Evolutionary conservation across 2,888 invertebrate genomes (phyloP), one percentile per base, ranked within the genome.

Genomic region (Disparrhopalites patrizii): DNA sequence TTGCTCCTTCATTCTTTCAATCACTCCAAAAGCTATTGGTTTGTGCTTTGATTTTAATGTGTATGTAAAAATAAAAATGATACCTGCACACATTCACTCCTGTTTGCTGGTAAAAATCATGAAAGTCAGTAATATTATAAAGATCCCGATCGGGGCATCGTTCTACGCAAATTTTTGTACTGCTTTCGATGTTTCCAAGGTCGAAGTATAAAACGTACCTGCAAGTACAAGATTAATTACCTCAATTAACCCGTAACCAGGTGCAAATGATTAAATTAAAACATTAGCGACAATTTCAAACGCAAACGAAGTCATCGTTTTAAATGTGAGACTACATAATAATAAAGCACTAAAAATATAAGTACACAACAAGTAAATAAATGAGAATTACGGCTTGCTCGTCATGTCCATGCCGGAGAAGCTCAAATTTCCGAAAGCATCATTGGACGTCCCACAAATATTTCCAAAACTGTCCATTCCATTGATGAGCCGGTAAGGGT

Each of bases 381-480:
- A n/a, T n/a, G n/a, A n/a, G n/a, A n/a, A n/a, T 77, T 75, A 85
- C 74, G 87, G 88, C 77, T 88, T 89, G 72, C 90, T 86, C 28
- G 85, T 82, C 43, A 91, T 91, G 77, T 90, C 89, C 76, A 87
- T 83, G 13, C 94, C 95, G 25, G 93, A 90, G 55, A 89, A 79
- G 3, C 88, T 85, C 77, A 88, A 84, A 72, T 87, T 85, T 8
- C 86, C 85, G 68, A 90, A 85, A 72, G 85, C 86, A 73, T 86
- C 87, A 79, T 94, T 95, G 76, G 86, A 86, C 27, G 89, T 87
- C 18, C 95, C 95, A 79, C 96, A 97, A 33, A 93, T 93, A 78
- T 96, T 95, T 8, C 94, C 94, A 82, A 92, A 95, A 64, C 92
- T 93, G 79, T 95, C 94, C 79, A 90, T 93, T 20, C 94, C 94